phyloP scores from a whole-genome alignment of 2,113 vertebrate genomes.

The Oplegnathus fasciatus region DNA sequence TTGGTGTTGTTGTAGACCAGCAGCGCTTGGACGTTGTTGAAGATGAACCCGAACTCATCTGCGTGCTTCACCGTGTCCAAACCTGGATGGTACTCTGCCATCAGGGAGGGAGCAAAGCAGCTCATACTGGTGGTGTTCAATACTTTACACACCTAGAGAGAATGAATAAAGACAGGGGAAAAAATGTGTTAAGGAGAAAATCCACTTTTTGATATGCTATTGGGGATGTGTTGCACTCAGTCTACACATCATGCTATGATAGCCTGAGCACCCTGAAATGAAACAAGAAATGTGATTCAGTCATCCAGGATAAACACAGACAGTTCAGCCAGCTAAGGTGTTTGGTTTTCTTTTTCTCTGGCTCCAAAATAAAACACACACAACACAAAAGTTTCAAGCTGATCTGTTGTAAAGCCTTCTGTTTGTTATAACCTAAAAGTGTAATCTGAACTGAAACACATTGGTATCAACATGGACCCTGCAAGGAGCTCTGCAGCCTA shows the following conservation, averaged over 20 bases:
- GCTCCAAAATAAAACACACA: slow-evolving; percentile 17
- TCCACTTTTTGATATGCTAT: background rate
- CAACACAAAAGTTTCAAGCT: background rate
- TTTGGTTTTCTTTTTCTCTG: slow-evolving; percentile 4
- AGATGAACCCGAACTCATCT: slow-evolving; percentile 97
- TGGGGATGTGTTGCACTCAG: slow-evolving; percentile 25
- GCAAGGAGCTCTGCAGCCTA: slow-evolving; percentile 15
- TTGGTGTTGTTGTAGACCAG: slow-evolving; percentile 97
- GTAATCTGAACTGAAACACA: slow-evolving; percentile 49
- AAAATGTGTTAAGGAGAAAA: slow-evolving; percentile 9
- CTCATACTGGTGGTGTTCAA: slow-evolving; percentile 91
- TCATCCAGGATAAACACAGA: slow-evolving; percentile 25
- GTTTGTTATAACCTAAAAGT: slow-evolving; percentile 44
- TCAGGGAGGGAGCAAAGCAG: slow-evolving; percentile 92
- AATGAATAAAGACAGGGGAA: background rate
- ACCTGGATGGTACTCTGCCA: slow-evolving; percentile 88
- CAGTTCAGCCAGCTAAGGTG: background rate
- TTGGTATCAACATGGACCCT: slow-evolving; percentile 16
- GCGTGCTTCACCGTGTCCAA: slow-evolving; percentile 92
- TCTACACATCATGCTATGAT: slow-evolving; percentile 6
- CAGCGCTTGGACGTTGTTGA: slow-evolving; percentile 96
- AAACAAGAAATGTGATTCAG: slow-evolving; percentile 39
- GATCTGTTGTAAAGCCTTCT: background rate
- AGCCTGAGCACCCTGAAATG: slow-evolving; percentile 25
- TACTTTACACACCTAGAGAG: slow-evolving; percentile 90